phyloP scores from a whole-genome alignment of 2,888 invertebrate genomes.

The Heteromurus nitidus region DNA sequence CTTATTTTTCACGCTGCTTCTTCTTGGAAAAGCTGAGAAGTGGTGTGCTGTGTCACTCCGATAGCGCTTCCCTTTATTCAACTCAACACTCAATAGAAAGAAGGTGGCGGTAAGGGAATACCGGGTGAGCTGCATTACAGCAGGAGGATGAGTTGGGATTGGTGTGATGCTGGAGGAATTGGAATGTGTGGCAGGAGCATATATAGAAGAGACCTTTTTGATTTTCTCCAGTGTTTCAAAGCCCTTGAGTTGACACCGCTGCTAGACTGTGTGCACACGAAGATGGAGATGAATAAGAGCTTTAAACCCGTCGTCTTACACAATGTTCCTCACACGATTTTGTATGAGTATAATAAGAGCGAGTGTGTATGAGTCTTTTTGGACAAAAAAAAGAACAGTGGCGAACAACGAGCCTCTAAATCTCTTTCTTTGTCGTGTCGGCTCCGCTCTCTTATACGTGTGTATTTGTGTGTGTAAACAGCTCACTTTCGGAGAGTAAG shows the following conservation, averaged over 20 bases:
- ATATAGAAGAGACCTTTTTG: neutral
- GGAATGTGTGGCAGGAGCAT: neutral
- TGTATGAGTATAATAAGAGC: neutral
- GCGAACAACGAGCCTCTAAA: constrained; percentile 54
- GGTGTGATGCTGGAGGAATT: neutral
- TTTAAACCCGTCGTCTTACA: constrained; percentile 6
- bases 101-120: neutral
- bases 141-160: neutral
- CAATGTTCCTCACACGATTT: neutral
- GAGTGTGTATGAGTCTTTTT: neutral
- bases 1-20: constrained; percentile 7
- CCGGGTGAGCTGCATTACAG: too few species aligned
- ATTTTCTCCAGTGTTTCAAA: constrained; percentile 35
- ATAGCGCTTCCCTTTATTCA: constrained; percentile 18
- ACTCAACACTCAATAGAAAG: neutral
- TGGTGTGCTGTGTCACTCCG: too few species aligned
- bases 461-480: constrained; percentile 58
- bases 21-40: constrained; percentile 2
- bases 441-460: neutral
- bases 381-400: constrained; percentile 30
- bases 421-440: constrained; percentile 22
- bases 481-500: constrained; percentile 42
- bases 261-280: neutral
- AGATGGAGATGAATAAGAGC: constrained; percentile 50
- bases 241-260: constrained; percentile 38